Percentiles rank a stretch among this genome's conserved stretches.
Evolutionary conservation across 2,113 vertebrate genomes (phyloP).

Genomic region (Dicerorhinus sumatrensis): DNA sequence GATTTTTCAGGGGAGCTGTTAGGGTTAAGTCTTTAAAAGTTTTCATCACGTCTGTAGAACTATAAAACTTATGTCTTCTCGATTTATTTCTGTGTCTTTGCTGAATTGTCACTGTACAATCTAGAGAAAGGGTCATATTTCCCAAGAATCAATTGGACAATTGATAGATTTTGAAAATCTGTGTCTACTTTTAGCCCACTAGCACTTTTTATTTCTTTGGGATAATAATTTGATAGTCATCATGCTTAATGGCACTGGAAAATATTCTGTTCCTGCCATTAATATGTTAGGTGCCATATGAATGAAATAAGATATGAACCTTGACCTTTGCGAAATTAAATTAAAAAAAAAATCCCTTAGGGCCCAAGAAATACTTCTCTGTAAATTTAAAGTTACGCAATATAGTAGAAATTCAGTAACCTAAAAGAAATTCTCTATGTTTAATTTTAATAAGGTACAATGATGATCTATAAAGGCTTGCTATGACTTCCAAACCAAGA

Average conservation of each 20-base stretch:
- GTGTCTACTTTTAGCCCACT: not conserved
- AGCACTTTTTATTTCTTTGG: constrained; percentile 32
- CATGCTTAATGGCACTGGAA: constrained; percentile 18
- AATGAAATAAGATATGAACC: constrained; percentile 31
- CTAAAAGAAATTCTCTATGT: constrained; percentile 19
- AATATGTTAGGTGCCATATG: not conserved
- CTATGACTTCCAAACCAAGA: constrained; percentile 32
- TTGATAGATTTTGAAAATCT: constrained; percentile 9
- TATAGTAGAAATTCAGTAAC: constrained; percentile 6
- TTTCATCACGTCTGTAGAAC: not conserved
- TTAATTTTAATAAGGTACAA: constrained; percentile 53
- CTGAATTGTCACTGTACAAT: not conserved
- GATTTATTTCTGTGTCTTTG: constrained; percentile 10
- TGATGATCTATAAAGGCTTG: constrained; percentile 44
- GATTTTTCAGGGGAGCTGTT: not conserved
- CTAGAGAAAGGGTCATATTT: constrained; percentile 5
- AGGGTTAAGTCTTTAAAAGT: not conserved
- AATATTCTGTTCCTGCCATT: constrained; percentile 27
- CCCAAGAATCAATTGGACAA: constrained; percentile 27
- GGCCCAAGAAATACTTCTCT: not conserved
- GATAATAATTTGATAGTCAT: constrained; percentile 50
- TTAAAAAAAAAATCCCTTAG: not conserved
- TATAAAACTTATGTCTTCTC: not conserved
- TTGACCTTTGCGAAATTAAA: constrained; percentile 39
- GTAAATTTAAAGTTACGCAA: constrained; percentile 12